Evolutionary conservation across 1,140 invertebrate genomes (phyloP).

Genomic region (Thalassaphorura encarpata): DNA sequence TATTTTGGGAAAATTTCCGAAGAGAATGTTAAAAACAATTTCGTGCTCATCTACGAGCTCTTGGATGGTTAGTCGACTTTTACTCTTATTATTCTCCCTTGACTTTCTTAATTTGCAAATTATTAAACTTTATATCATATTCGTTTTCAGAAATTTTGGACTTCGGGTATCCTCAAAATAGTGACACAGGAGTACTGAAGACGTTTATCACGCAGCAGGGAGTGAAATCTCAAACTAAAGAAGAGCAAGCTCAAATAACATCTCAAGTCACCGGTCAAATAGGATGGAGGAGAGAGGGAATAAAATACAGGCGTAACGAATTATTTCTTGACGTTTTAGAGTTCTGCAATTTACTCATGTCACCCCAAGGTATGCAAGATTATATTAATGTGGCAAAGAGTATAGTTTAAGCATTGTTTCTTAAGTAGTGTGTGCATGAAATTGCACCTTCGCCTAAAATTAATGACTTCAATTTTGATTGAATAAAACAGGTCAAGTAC

Average conservation of each 20-base stretch:
- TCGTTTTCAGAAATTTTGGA: conserved; percentile 84
- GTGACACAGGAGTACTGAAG: conserved; percentile 96
- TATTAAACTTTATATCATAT: neutral
- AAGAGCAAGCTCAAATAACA: conserved; percentile 99
- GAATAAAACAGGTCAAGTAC: conserved; percentile 70
- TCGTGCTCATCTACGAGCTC: conserved; percentile 98
- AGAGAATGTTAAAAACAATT: conserved; percentile 99
- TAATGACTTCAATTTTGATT: neutral
- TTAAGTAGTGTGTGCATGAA: too few species aligned
- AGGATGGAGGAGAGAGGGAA: conserved; percentile 98
- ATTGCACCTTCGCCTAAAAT: neutral
- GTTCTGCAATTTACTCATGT: conserved; percentile 99
- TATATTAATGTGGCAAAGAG: neutral
- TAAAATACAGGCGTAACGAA: conserved; percentile 98
- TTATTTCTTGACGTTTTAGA: conserved; percentile 98
- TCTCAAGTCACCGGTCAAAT: conserved; percentile 99
- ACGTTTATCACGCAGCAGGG: conserved; percentile 99
- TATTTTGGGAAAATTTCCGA: conserved; percentile 99
- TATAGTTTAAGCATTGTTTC: too few species aligned
- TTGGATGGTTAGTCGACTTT: conserved; percentile 64
- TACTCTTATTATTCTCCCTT: neutral
- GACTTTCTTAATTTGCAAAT: neutral
- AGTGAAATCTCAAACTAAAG: conserved; percentile 96
- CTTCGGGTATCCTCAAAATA: conserved; percentile 99
- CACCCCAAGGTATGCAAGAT: conserved; percentile 71